Base-by-base conservation (phyloP, 1,140 invertebrate genomes). In the Branchinecta lindahli region DNA sequence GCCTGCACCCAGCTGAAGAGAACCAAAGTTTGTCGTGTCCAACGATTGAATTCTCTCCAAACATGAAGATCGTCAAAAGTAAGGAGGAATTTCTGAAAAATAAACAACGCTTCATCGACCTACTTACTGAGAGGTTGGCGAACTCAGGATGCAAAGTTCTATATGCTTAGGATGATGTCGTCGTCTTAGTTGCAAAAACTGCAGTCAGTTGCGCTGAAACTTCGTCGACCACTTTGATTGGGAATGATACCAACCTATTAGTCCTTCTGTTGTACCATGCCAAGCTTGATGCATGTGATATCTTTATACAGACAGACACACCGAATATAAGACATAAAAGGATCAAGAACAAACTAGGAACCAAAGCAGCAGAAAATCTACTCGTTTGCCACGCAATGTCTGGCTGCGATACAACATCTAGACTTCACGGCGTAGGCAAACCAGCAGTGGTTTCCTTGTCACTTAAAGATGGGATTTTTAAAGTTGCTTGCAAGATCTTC, bases 161-260 rank as follows among this genome's bases (percentile, higher is more conserved):
- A 52, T n/a, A n/a, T 52, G 47, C 47, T 52, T n/a, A 52, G 47
- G n/a, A n/a, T 52, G n/a, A 52, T 52, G n/a, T 9, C 47, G 47
- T 9, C n/a, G 47, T 52, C 47, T 52, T 52, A 52, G 47, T 52
- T 52, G 47, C n/a, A 52, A 9, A 52, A 52, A 52, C 47, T 9
- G 47, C 47, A 9, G 47, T 52, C 47, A 52, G 47, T 9, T 52
- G 47, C 47, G 47, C n/a, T 52, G 47, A 52, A 52, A 52, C 47
- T 52, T 52, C 9, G 47, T 52, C 47, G 47, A 9, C 9, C 47
- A 52, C 47, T 52, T 52, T 52, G 47, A 52, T 52, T 52, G 47
- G n/a, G 47, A 52, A 52, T 52, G 47, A 52, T 52, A 52, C 47
- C 47, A n/a, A 52, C 47, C 47, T 52, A 52, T 52, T 52, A 52